Evolutionary conservation across 2,797 vertebrate species (phyloP).

Genomic region (Enteromius anoplus): DNA sequence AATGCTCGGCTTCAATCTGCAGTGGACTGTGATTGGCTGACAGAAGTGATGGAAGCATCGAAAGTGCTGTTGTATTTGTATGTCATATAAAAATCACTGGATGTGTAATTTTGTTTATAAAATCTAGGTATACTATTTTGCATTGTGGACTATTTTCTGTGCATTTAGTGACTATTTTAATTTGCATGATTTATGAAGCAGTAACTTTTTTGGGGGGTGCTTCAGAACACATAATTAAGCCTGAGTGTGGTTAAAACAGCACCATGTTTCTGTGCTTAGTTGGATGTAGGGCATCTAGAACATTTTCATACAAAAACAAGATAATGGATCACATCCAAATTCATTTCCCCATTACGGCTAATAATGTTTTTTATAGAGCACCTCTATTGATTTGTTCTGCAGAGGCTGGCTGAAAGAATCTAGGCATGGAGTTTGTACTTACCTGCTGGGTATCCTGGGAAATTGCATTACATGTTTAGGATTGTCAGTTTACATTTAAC

Average conservation of each 20-base stretch:
- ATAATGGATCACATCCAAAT: not conserved
- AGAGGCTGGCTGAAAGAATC: not conserved
- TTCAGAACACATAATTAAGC: conserved; percentile 12
- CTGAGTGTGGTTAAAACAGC: not conserved
- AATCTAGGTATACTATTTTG: conserved; percentile 10
- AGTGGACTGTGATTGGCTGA: conserved; percentile 8
- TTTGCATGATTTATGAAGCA: conserved; percentile 21
- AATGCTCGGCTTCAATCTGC: not conserved
- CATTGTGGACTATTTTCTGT: not conserved
- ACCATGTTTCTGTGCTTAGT: not conserved
- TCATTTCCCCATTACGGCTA: not conserved
- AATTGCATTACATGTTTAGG: not conserved
- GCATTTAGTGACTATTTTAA: not conserved
- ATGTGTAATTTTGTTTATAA: not conserved
- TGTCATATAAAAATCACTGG: not conserved
- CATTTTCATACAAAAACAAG: conserved; percentile 18
- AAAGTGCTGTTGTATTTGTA: not conserved
- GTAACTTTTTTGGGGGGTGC: not conserved
- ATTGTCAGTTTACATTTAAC: not conserved
- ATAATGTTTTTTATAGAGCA: conserved; percentile 16
- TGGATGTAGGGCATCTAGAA: conserved; percentile 9
- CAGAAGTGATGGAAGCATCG: not conserved
- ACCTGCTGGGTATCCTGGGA: not conserved
- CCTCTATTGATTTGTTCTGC: not conserved
- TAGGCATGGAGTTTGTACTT: not conserved